A percentile compares a stretch with the other conserved stretches of the same genome.
Conservation (phyloP, 2,888 invertebrate genomes). For the Chymomyza procnemis region DNA sequence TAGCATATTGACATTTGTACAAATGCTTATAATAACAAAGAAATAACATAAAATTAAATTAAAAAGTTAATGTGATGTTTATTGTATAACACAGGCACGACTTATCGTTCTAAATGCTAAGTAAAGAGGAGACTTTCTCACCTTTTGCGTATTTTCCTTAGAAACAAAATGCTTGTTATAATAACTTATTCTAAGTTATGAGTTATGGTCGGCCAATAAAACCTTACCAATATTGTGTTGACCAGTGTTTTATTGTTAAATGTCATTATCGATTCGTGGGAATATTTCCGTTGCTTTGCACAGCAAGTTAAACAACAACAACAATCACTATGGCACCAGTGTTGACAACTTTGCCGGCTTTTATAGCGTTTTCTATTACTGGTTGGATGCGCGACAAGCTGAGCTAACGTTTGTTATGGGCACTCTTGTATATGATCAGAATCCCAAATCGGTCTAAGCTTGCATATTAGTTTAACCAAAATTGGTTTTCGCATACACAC, state of each 20-base stretch:
- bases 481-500: conserved; percentile 38
- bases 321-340: background rate
- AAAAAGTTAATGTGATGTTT: too few relatives aligned
- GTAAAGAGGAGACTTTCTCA: too few relatives aligned
- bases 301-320: conserved; percentile 18
- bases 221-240: background rate
- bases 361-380: background rate
- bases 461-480: conserved; percentile 40
- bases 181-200: too few relatives aligned
- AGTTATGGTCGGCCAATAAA: too few relatives aligned
- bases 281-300: conserved; percentile 37
- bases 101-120: too few relatives aligned
- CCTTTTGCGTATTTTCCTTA: too few relatives aligned
- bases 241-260: conserved; percentile 37
- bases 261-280: conserved; percentile 69
- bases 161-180: too few relatives aligned
- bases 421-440: conserved; percentile 27
- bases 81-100: too few relatives aligned
- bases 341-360: conserved; percentile 6
- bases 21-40: too few relatives aligned
- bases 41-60: too few relatives aligned
- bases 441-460: conserved; percentile 17
- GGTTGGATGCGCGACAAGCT: background rate
- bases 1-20: too few relatives aligned
- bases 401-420: background rate